These are phyloP conservation scores for Echeneis naucrates DNA, from an alignment of 2,797 vertebrate species.

Conservation along the genomic window DNA sequence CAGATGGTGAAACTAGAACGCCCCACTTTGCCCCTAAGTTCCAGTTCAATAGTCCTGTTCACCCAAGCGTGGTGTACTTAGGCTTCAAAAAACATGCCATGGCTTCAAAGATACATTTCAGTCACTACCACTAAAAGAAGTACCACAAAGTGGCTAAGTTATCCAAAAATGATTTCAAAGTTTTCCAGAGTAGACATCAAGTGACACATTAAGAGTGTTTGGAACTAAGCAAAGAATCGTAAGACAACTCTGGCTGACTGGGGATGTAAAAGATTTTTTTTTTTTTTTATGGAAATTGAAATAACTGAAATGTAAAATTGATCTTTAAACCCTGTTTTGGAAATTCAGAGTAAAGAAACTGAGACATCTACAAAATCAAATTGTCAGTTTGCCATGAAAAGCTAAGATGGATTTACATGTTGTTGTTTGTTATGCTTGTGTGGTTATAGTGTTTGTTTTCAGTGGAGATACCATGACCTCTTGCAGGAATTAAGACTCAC, in stretches of 20 bases:
- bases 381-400: neutral
- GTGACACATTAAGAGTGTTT: neutral
- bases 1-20: slow-evolving; percentile 37
- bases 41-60: slow-evolving; percentile 36
- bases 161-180: neutral
- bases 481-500: slow-evolving; percentile 52
- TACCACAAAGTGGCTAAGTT: neutral
- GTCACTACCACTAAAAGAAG: neutral
- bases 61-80: slow-evolving; percentile 9
- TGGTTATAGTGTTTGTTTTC: slow-evolving; percentile 4
- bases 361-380: neutral
- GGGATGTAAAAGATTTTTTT: neutral
- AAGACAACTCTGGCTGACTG: neutral
- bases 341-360: neutral
- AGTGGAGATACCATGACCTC: slow-evolving; percentile 32
- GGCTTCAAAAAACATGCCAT: neutral
- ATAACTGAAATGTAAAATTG: neutral
- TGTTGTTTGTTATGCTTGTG: neutral
- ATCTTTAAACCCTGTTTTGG: neutral
- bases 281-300: too few species aligned
- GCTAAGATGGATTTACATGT: neutral
- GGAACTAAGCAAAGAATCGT: neutral
- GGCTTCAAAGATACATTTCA: slow-evolving; percentile 10
- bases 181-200: neutral
- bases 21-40: slow-evolving; percentile 37